A percentile compares a stretch with the other conserved stretches of the same genome.
These are phyloP conservation scores for Basileuterus tristriatus DNA, from an alignment of 2,797 vertebrate species.

Conservation along the genomic window DNA sequence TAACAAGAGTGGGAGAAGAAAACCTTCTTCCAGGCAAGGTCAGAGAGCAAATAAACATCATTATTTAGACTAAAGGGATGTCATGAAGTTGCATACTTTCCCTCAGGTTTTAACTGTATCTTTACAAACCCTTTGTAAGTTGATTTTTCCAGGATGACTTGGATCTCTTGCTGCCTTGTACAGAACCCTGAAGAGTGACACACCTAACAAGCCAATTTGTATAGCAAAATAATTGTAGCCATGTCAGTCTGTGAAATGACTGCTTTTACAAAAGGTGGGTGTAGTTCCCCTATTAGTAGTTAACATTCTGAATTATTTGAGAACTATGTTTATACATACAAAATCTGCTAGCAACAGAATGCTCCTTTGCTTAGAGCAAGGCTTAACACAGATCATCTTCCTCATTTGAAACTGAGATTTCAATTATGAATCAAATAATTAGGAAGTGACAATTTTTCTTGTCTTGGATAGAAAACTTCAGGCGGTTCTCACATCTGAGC, in stretches of 20 bases:
- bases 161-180: not conserved
- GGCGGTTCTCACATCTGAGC: not conserved
- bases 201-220: not conserved
- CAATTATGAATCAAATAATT: slow-evolving; percentile 36
- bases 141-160: not conserved
- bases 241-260: not conserved
- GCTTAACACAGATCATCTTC: not conserved
- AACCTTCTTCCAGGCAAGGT: not conserved
- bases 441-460: slow-evolving; percentile 15
- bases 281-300: not conserved
- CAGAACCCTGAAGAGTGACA: not conserved
- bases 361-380: not conserved
- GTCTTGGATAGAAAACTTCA: slow-evolving; percentile 9
- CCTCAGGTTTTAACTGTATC: not conserved
- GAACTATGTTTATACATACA: not conserved
- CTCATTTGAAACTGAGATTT: slow-evolving; percentile 42
- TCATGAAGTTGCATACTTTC: not conserved
- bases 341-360: not conserved
- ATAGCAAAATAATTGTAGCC: not conserved
- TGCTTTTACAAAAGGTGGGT: not conserved
- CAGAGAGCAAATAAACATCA: not conserved
- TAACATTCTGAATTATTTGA: not conserved
- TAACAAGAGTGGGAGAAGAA: not conserved
- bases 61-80: not conserved
- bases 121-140: not conserved